Percentiles rank a stretch among this genome's conserved stretches.
Conservation (phyloP, 2,113 vertebrate species). For the Anseranas semipalmata region DNA sequence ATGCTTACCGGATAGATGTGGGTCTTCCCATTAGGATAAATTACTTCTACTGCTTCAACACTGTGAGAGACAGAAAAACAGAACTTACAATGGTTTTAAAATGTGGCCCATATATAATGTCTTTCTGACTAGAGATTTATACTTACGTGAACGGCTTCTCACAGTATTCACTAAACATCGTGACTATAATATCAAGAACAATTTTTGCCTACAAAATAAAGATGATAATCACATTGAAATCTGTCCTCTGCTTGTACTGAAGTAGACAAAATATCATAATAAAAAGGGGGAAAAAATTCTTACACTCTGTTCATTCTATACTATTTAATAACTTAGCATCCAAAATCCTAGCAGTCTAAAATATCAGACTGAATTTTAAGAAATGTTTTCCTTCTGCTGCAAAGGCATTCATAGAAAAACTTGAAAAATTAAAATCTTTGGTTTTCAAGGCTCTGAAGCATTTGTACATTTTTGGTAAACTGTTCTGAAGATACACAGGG, state of each 20-base stretch:
- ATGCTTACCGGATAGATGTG: slow-evolving; percentile 84
- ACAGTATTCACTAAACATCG: slow-evolving; percentile 97
- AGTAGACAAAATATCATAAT: background rate
- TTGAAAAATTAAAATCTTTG: background rate
- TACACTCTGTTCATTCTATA: background rate
- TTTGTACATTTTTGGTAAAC: background rate
- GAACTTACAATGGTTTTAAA: background rate
- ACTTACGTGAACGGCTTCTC: slow-evolving; percentile 93
- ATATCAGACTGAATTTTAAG: background rate
- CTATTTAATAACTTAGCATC: background rate
- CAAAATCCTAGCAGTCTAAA: background rate
- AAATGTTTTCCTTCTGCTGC: background rate
- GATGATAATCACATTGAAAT: slow-evolving; percentile 11
- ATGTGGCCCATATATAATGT: background rate
- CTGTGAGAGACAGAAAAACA: slow-evolving; percentile 67
- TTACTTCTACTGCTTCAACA: slow-evolving; percentile 90
- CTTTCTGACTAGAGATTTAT: background rate
- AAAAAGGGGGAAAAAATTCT: background rate
- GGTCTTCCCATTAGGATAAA: slow-evolving; percentile 87
- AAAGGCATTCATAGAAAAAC: background rate
- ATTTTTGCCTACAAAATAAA: slow-evolving; percentile 88
- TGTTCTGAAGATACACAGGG: background rate
- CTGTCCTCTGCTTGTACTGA: background rate
- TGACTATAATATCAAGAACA: slow-evolving; percentile 92
- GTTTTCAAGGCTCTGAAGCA: background rate